Evolutionary conservation across 2,888 invertebrate genomes (phyloP).

Genomic region (Drosophila yooni): DNA sequence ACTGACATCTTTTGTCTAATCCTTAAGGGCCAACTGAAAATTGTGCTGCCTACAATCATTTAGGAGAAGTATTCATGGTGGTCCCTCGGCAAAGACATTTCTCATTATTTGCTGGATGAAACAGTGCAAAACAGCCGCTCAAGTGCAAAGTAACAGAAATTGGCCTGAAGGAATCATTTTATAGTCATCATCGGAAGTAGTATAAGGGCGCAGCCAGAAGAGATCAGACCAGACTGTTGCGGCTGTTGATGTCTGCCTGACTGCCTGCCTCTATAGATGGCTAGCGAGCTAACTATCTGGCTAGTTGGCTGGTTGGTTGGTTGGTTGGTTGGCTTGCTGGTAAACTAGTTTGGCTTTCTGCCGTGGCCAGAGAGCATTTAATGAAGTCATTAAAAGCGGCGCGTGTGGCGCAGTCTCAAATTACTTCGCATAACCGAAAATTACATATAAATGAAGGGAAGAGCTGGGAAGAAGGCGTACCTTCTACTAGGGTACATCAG

Average conservation of each 20-base stretch:
- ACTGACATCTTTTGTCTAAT: conserved; percentile 4
- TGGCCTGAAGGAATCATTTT: conserved; percentile 77
- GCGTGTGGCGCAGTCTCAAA: conserved; percentile 84
- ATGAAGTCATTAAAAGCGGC: conserved; percentile 84
- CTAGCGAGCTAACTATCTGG: neutral
- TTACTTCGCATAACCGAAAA: conserved; percentile 83
- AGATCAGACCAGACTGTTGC: conserved; percentile 9
- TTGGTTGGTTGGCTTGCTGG: conserved; percentile 6
- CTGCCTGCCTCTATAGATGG: conserved; percentile 15
- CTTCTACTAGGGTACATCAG: conserved; percentile 19
- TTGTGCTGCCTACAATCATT: neutral
- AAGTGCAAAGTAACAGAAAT: conserved; percentile 56
- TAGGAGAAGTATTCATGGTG: conserved; percentile 46
- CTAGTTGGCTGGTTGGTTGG: neutral
- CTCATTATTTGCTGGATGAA: conserved; percentile 35
- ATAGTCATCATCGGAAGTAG: conserved; percentile 76
- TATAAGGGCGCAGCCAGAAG: conserved; percentile 38
- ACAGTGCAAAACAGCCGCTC: conserved; percentile 16
- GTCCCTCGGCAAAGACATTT: conserved; percentile 47
- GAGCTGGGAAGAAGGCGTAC: conserved; percentile 2
- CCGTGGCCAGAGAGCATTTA: conserved; percentile 65
- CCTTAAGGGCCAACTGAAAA: conserved; percentile 14
- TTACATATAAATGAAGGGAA: conserved; percentile 67
- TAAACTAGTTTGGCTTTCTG: conserved; percentile 38
- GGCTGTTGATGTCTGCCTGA: conserved; percentile 32